Evolutionary conservation across 1,140 invertebrate genomes (phyloP), one percentile per base, ranked within the genome.

Genomic region (Eueides isabella): DNA sequence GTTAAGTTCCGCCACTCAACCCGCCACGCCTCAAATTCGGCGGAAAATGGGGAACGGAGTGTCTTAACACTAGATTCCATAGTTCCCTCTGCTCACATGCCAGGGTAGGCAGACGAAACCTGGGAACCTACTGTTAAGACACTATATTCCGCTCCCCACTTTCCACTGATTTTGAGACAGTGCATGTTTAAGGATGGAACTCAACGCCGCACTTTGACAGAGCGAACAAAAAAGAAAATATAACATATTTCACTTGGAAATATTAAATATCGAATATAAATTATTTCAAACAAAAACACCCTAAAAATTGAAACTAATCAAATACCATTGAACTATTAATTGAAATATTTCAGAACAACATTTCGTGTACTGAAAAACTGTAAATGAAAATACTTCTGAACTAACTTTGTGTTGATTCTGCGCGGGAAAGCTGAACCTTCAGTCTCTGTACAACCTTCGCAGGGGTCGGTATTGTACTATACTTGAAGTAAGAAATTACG

Each of bases 351-450:
- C n/a, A 44, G 16, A 23, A 23, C 23, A 55, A 55, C 12, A 55
- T 55, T 55, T 55, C 23, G n/a, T 55, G 9, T 23, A 23, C 48
- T 55, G 48, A 26, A 55, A 38, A 26, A 12, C 48, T 67, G 23
- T 48, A 48, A 48, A 63, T 48, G 29, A 71, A 65, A 71, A 65
- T 71, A 65, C 62, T 71, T 71, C 35, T 9, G 9, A 65, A 71
- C 19, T 23, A 65, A 71, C 38, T 71, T 71, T 33, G n/a, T n/a
- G 63, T 62, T 62, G 69, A 62, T 71, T 71, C 61, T 71, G 69
- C 69, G 69, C 69, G 61, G 61, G 35, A 48, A 65, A 30, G 30
- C 61, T 48, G 26, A 30, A 9, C n/a, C 69, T n/a, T 71, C 38
- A 71, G 69, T 71, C 44, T 28, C 16, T 26, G 3, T 31, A 26